Percentiles rank a stretch among this genome's conserved stretches.
phyloP scores from a whole-genome alignment of 2,113 vertebrate genomes.

The Onychostruthus taczanowskii region DNA sequence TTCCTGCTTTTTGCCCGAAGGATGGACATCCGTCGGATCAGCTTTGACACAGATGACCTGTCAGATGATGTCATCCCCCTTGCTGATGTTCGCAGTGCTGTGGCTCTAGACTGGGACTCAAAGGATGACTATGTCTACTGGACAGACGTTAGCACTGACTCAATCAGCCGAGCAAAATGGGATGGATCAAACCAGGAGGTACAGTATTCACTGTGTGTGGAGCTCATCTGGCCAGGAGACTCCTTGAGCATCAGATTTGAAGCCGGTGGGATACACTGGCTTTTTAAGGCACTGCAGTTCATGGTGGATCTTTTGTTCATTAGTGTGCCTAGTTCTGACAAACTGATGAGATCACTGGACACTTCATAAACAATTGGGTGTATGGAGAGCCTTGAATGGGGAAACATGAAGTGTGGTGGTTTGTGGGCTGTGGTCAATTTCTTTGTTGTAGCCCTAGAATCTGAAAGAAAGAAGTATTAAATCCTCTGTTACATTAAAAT shows the following conservation, averaged over 20 bases:
- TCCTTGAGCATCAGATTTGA: neutral
- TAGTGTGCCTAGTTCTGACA: neutral
- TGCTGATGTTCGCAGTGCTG: constrained; percentile 94
- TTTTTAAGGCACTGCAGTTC: neutral
- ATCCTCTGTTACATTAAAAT: neutral
- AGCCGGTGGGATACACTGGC: neutral
- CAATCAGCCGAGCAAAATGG: constrained; percentile 97
- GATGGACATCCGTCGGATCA: constrained; percentile 99
- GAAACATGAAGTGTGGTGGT: neutral
- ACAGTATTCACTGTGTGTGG: neutral
- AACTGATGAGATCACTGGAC: neutral
- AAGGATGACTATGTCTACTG: constrained; percentile 93
- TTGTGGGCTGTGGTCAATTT: neutral
- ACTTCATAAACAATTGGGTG: neutral
- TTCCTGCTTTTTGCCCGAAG: constrained; percentile 99
- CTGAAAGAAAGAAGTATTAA: neutral
- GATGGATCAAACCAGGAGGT: constrained; percentile 95
- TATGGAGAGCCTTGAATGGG: neutral
- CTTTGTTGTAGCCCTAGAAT: neutral
- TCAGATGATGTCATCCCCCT: constrained; percentile 96
- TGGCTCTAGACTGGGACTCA: constrained; percentile 97
- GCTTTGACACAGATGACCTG: constrained; percentile 97
- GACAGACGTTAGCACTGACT: constrained; percentile 97
- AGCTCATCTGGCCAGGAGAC: neutral
- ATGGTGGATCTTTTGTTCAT: neutral